Base-by-base conservation (phyloP, 2,797 vertebrate genomes). In the Hylomyscus alleni region DNA sequence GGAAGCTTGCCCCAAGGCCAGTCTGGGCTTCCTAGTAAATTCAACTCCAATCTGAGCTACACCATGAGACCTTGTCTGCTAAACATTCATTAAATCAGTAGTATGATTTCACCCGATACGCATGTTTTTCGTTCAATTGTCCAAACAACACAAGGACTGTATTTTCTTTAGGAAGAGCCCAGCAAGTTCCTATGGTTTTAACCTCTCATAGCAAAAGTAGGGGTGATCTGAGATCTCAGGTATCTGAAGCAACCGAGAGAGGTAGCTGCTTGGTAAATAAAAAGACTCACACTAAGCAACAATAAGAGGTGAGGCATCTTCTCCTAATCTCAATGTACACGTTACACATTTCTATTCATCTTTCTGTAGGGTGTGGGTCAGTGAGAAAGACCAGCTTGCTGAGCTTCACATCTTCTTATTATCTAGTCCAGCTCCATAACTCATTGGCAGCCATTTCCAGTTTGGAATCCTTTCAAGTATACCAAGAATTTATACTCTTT, bases 61-160 rank as follows among this genome's bases (percentile, higher is more conserved):
- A 31, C 37, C 37, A 14, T 47, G 50, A 75, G 15, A 89, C 34
- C 15, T 22, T 75, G 6, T 44, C 29, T 75, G 17, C 26, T 83
- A 65, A 84, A 52, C 34, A n/a, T 83, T 65, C 62, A 50, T 67
- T 54, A 40, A 31, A 44, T 17, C 8, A 58, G 44, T 22, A 19
- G 10, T 20, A 56, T 99, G 99, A 98, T 99, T 99, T 17, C 99
- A 99, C 97, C 99, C 98, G 97, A 99, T 99, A 76, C 99, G 99
- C 99, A 99, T 99, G 22, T 89, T 81, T 58, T 90, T 12, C 2
- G 58, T 62, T 93, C 56, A 93, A 58, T 56, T 86, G 52, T 84
- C 94, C 65, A 56, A 80, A 80, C 0, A 91, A 44, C 24, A 94
- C 93, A 26, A 82, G 50, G 56, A 54, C 47, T 40, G 31, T 3